A percentile compares a stretch with the other conserved stretches of the same genome.
Evolutionary conservation across 35 echinoderm and acorn worm genomes (phyloP).

Genomic region (Strongylocentrotus purpuratus): DNA sequence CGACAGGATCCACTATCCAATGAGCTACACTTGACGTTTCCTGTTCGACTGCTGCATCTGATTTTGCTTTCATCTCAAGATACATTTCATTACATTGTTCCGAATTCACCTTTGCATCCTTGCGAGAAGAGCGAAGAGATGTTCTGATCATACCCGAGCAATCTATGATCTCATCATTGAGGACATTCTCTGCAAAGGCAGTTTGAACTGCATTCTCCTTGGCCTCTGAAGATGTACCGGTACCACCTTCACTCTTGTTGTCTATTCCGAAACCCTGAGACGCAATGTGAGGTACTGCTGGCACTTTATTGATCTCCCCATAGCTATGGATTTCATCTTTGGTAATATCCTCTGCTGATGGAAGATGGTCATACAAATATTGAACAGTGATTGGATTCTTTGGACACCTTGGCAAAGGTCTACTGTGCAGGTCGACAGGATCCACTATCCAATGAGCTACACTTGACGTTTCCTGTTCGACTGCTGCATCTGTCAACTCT

Average conservation of each 20-base stretch:
- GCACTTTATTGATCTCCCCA: background rate
- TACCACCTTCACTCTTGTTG: background rate
- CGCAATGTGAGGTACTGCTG: no score
- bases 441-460: background rate
- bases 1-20: no score
- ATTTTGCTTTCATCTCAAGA: no score
- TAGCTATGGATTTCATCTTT: background rate
- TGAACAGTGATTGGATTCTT: background rate
- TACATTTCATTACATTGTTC: no score
- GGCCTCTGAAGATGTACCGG: background rate
- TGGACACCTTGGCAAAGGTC: background rate
- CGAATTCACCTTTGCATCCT: no score
- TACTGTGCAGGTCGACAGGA: background rate
- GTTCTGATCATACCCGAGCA: background rate
- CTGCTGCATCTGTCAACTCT: no score
- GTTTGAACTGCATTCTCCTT: background rate
- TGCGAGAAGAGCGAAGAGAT: no score
- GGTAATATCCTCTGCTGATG: background rate
- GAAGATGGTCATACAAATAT: background rate
- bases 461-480: no score
- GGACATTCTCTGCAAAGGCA: background rate
- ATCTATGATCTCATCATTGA: background rate
- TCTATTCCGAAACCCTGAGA: background rate
- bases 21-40: no score
- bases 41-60: no score